Base-by-base conservation (phyloP, 2,113 vertebrate genomes). In the Otus sunia region DNA sequence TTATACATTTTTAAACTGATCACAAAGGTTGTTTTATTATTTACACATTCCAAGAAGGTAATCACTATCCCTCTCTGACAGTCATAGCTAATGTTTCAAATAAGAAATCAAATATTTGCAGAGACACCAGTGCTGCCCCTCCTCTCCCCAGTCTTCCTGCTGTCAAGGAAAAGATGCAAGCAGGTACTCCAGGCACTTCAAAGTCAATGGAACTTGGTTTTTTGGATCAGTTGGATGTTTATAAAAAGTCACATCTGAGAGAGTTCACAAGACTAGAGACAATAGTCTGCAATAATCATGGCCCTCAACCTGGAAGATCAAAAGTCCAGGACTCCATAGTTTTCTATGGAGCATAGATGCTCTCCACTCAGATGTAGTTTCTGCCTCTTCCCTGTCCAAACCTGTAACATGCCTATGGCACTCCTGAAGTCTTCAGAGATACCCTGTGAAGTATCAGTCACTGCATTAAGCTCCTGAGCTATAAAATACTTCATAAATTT, bases 1-100 rank as follows among this genome's bases (percentile, higher is more conserved):
- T 83, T 80, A 72, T 81, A 68, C n/a, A 49, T 91, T 95, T 94
- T 96, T 86, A 18, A 92, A 78, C 76, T 71, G 53, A 52, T 78
- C 72, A 50, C 30, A 80, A 56, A 56, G 63, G 55, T 47, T 79
- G 66, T 80, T 92, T 93, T 72, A 75, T 88, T 86, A 75, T 45
- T 84, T 93, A 87, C 71, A 30, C 49, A 73, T 95, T 93, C 53
- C 50, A 86, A 49, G 77, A 94, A 92, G 84, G 47, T 75, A 84
- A 86, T 84, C 78, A 37, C 18, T 62, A 9, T 66, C 36, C n/a
- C n/a, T 53, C 82, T 82, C 88, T 79, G 85, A 93, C 74, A 94
- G n/a, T 53, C 37, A 76, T 5, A 74, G 59, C 34, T 86, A 43
- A 39, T 50, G 14, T 36, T 75, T 75, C 72, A 82, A 89, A 92